phyloP scores from a whole-genome alignment of 2,888 invertebrate genomes.

The Hanleya hanleyi region DNA sequence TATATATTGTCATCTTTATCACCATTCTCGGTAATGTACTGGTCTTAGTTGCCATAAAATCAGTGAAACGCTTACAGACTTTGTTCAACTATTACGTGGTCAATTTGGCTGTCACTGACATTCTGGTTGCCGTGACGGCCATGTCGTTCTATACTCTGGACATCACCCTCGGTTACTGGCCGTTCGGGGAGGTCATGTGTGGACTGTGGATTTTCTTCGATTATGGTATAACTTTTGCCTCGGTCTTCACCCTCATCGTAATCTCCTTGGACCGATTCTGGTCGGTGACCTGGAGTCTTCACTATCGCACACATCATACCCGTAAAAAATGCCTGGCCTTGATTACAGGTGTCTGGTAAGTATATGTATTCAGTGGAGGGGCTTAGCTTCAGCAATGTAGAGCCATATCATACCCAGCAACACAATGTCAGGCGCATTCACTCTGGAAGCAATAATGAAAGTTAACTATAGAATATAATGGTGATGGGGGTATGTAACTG shows the following conservation, averaged over 20 bases:
- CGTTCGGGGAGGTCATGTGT: conserved; percentile 67
- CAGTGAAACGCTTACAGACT: conserved; percentile 66
- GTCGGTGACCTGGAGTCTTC: conserved; percentile 57
- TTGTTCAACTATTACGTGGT: conserved; percentile 65
- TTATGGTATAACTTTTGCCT: conserved; percentile 72
- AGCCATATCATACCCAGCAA: no score
- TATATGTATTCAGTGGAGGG: no score
- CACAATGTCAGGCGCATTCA: no score
- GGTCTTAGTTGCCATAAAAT: conserved; percentile 63
- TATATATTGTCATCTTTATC: conserved; percentile 48
- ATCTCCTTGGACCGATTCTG: conserved; percentile 67
- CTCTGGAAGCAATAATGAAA: no score
- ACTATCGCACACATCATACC: conserved; percentile 54
- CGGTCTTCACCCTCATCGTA: conserved; percentile 69
- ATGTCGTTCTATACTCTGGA: conserved; percentile 69
- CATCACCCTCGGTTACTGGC: conserved; percentile 68
- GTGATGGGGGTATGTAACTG: no score
- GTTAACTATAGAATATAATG: no score
- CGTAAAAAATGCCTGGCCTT: conserved; percentile 46
- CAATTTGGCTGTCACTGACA: conserved; percentile 63
- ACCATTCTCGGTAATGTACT: conserved; percentile 66
- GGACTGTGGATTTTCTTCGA: conserved; percentile 72
- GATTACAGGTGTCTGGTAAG: conserved; percentile 54
- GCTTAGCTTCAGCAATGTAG: no score
- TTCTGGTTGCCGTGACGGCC: conserved; percentile 65